A percentile compares a stretch with the other conserved stretches of the same genome.
These are phyloP conservation scores for Beris morrisii DNA, from an alignment of 2,888 invertebrate genomes.

Conservation along the genomic window DNA sequence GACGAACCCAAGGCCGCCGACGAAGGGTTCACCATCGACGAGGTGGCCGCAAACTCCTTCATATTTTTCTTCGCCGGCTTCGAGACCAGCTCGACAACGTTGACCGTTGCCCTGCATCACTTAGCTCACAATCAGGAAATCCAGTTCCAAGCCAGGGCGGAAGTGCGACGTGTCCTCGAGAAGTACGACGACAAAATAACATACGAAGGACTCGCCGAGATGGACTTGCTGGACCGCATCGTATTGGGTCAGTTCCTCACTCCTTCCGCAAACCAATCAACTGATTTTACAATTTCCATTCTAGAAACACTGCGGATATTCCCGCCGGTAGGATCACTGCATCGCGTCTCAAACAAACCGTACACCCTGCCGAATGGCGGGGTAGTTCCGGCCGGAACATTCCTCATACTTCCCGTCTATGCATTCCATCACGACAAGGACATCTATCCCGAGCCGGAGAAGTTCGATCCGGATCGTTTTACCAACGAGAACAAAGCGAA, in stretches of 20 bases:
- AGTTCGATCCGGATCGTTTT: slow-evolving; percentile 53
- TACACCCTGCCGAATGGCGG: slow-evolving; percentile 43
- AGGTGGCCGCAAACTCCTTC: slow-evolving; percentile 60
- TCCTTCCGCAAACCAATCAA: no score
- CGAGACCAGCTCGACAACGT: slow-evolving; percentile 63
- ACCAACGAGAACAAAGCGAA: slow-evolving; percentile 42
- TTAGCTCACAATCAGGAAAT: slow-evolving; percentile 59
- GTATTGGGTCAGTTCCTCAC: slow-evolving; percentile 55
- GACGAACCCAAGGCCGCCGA: slow-evolving; percentile 22
- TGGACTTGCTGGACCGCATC: slow-evolving; percentile 62
- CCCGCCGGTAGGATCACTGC: slow-evolving; percentile 35
- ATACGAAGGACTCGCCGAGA: slow-evolving; percentile 61
- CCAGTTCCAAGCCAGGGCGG: slow-evolving; percentile 58
- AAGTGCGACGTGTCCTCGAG: slow-evolving; percentile 55
- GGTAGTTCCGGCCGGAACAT: slow-evolving; percentile 44
- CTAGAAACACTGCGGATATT: slow-evolving; percentile 39
- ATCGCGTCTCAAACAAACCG: slow-evolving; percentile 21
- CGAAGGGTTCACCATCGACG: slow-evolving; percentile 34
- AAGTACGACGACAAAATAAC: slow-evolving; percentile 57
- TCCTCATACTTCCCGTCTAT: slow-evolving; percentile 44
- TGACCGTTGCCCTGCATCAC: slow-evolving; percentile 61
- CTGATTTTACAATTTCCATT: neutral
- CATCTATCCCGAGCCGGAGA: slow-evolving; percentile 49
- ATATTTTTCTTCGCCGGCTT: slow-evolving; percentile 66
- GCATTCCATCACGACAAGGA: slow-evolving; percentile 50